Evolutionary conservation across 2,113 vertebrate species (phyloP).

Genomic region (Mesocricetus auratus): DNA sequence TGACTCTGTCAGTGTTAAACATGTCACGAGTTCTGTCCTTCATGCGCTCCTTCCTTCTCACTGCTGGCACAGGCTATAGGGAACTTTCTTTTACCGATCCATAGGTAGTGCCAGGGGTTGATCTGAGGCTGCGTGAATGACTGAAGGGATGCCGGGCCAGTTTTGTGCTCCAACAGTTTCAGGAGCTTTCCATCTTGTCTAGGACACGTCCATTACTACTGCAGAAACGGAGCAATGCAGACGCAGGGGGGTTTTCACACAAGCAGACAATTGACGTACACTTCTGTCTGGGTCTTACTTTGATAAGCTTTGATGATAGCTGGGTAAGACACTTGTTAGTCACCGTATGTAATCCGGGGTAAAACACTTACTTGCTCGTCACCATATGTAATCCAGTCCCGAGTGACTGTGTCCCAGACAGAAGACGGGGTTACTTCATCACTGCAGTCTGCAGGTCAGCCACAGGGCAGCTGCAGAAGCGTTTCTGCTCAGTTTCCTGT

Average conservation of each 20-base stretch:
- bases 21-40: constrained; percentile 15
- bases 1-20: neutral
- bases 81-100: neutral
- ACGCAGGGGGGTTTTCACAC: neutral
- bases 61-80: neutral
- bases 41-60: constrained; percentile 43
- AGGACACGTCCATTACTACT: neutral
- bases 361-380: neutral
- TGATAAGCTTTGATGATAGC: neutral
- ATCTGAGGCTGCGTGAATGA: neutral
- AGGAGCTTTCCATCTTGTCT: neutral
- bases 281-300: neutral
- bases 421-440: neutral
- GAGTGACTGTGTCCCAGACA: neutral
- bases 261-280: neutral
- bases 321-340: neutral
- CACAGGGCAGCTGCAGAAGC: neutral
- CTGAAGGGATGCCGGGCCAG: neutral
- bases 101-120: neutral
- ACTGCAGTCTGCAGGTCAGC: neutral
- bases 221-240: neutral
- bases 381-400: neutral
- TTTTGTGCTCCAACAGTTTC: neutral
- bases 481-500: neutral
- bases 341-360: neutral